Base-by-base conservation (phyloP, 2,113 vertebrate species). In the Chloropsis hardwickii region DNA sequence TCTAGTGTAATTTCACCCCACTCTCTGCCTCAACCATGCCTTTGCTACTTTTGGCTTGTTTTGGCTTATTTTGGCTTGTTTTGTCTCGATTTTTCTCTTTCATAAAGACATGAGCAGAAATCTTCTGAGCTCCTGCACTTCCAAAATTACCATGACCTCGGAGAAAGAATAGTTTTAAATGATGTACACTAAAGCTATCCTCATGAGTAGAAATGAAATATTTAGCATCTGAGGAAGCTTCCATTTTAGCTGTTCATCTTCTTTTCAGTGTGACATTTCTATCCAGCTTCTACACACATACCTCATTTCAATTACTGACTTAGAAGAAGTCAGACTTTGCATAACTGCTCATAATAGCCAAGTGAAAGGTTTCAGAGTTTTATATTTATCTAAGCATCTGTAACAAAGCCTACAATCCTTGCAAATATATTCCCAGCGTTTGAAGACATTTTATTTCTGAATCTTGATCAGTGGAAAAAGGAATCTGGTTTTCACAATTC, bases 141-240 rank as follows among this genome's bases (percentile, higher is more conserved):
- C 54, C 66, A 86, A 89, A 95, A 95, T 83, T 80, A 58, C 66
- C 47, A 24, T 44, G 39, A 88, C 64, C 53, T 88, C 62, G 48
- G 90, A 90, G 51, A 76, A 42, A 48, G 79, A 94, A 88, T 88
- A 82, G 80, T 51, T 93, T 91, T 86, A 94, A 93, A 88, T 83
- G 29, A 73, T 56, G 79, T 94, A 56, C 79, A 88, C 71, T 95
- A 64, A 87, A 95, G 44, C 64, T 91, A 92, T 66, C 64, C 92
- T 94, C 79, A 22, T 81, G 87, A 92, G 91, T 66, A 77, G 74
- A 81, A 82, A 94, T 94, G 5, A 97, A 92, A 94, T 89, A 95
- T 95, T 97, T 78, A 97, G 50, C 24, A 67, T 72, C 60, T 72
- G 50, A 91, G 45, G 71, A 94, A 86, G 27, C 50, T 92, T 90